Conservation (phyloP, 2,113 vertebrate genomes). For the Pao palembangensis region DNA sequence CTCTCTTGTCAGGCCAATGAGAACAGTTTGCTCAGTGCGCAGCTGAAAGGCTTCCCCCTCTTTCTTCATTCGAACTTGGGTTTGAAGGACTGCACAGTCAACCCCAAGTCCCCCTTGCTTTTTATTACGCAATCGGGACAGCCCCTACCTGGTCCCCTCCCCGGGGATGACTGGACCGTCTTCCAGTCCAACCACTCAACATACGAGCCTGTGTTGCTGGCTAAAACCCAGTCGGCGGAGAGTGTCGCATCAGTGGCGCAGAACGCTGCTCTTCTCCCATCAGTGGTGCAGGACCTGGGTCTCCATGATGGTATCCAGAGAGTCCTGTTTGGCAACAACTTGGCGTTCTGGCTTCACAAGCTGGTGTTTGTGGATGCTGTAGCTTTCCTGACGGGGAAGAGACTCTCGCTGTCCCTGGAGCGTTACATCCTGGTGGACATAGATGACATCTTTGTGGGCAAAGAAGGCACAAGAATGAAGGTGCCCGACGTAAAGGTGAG, state of each 20-base stretch:
- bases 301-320: constrained; percentile 95
- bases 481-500: constrained; percentile 93
- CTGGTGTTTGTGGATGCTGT: constrained; percentile 92
- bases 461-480: constrained; percentile 97
- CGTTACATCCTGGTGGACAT: constrained; percentile 95
- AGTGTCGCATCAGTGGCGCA: constrained; percentile 84
- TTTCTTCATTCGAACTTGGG: constrained; percentile 96
- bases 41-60: constrained; percentile 97
- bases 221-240: constrained; percentile 91
- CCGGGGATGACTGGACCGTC: constrained; percentile 95
- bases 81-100: constrained; percentile 94
- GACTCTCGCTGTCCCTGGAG: constrained; percentile 88
- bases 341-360: constrained; percentile 97
- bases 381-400: constrained; percentile 92
- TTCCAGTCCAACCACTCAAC: constrained; percentile 98
- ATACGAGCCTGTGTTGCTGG: constrained; percentile 90
- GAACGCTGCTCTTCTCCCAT: constrained; percentile 85
- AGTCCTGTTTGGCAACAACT: constrained; percentile 94
- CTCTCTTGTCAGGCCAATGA: constrained; percentile 85
- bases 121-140: constrained; percentile 90
- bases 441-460: constrained; percentile 97
- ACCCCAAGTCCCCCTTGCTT: constrained; percentile 90
- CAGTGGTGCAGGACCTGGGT: constrained; percentile 94
- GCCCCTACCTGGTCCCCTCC: constrained; percentile 88
- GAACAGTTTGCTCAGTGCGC: constrained; percentile 95